phyloP scores from a whole-genome alignment of 2,888 invertebrate genomes.

The Temnothorax ravouxi region DNA sequence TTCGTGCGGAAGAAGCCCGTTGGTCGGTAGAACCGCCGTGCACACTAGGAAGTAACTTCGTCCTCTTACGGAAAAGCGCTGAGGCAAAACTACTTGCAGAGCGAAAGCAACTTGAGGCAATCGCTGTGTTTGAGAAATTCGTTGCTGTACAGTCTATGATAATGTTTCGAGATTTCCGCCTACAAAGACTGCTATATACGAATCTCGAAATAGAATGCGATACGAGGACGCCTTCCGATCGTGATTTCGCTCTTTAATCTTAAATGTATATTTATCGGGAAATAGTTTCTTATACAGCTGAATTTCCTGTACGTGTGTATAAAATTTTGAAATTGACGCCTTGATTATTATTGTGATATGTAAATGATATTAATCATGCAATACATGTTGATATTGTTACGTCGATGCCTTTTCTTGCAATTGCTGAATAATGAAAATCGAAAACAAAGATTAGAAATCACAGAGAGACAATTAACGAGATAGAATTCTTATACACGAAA shows the following conservation, averaged over 20 bases:
- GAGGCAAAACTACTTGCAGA: conserved; percentile 19
- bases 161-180: conserved; percentile 48
- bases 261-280: background rate
- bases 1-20: conserved; percentile 60
- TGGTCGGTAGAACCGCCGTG: conserved; percentile 39
- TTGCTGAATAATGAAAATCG: background rate
- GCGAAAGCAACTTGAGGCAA: conserved; percentile 50
- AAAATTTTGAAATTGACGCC: background rate
- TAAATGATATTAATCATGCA: background rate
- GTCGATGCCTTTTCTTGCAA: background rate
- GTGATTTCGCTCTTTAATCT: conserved; percentile 34
- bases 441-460: conserved; percentile 14
- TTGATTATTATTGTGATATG: background rate
- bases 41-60: conserved; percentile 38
- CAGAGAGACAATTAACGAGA: conserved; percentile 8
- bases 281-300: background rate
- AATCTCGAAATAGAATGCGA: conserved; percentile 23
- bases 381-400: background rate
- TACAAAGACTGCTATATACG: conserved; percentile 30
- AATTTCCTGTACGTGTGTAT: background rate
- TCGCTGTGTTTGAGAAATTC: conserved; percentile 60
- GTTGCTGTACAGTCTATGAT: conserved; percentile 34
- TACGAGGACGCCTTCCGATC: conserved; percentile 26
- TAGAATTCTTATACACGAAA: conserved; percentile 41
- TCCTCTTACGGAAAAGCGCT: conserved; percentile 26